phyloP scores from a whole-genome alignment of 1,140 invertebrate genomes.

The Trissolcus basalis region DNA sequence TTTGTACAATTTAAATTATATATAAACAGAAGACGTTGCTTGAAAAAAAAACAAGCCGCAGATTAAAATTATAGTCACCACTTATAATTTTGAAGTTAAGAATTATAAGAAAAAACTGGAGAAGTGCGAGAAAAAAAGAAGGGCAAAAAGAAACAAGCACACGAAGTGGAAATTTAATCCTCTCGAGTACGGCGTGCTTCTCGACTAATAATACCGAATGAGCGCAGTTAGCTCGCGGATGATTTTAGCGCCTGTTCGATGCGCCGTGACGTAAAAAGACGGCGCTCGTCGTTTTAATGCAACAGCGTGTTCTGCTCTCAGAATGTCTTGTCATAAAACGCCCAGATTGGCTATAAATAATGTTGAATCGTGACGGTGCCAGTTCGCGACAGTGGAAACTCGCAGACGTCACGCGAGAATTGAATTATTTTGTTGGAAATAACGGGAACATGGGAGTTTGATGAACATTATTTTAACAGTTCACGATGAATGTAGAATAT shows the following conservation, averaged over 20 bases:
- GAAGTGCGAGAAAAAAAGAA: too few relatives aligned
- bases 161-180: too few relatives aligned
- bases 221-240: too few relatives aligned
- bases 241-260: not conserved
- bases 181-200: too few relatives aligned
- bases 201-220: too few relatives aligned
- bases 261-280: not conserved
- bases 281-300: not conserved
- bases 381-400: constrained; percentile 38
- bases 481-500: constrained; percentile 18
- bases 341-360: constrained; percentile 30
- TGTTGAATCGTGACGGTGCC: constrained; percentile 26
- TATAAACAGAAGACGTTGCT: too few relatives aligned
- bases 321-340: constrained; percentile 20
- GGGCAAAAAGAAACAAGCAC: too few relatives aligned
- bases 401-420: constrained; percentile 37
- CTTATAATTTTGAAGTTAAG: too few relatives aligned
- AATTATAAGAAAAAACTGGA: too few relatives aligned
- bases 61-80: too few relatives aligned
- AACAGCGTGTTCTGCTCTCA: not conserved
- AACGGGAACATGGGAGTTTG: constrained; percentile 26
- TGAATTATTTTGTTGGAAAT: constrained; percentile 36
- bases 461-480: constrained; percentile 38
- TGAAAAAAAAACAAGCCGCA: too few relatives aligned
- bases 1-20: too few relatives aligned